Conservation (phyloP, 1,140 invertebrate species). For the Pachypeltis micranthus region DNA sequence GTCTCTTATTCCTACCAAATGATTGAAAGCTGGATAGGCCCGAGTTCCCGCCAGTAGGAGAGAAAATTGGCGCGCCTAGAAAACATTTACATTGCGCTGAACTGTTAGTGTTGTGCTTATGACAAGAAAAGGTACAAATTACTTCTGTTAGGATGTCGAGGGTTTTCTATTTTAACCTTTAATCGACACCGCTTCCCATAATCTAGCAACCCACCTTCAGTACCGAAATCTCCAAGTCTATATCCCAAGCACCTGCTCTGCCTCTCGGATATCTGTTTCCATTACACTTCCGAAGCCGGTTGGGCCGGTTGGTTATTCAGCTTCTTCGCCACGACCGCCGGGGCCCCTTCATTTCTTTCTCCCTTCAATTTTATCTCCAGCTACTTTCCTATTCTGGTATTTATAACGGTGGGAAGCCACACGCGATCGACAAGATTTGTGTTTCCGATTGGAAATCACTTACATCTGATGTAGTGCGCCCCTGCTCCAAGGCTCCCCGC, state of each 20-base stretch:
- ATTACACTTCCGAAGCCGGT: background rate
- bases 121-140: too few relatives aligned
- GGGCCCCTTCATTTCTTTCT: background rate
- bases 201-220: background rate
- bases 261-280: conserved; percentile 3
- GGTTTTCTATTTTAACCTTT: too few relatives aligned
- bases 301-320: background rate
- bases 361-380: background rate
- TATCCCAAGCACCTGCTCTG: conserved; percentile 1
- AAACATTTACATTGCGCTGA: too few relatives aligned
- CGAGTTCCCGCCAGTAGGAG: too few relatives aligned
- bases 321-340: background rate
- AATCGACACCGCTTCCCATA: background rate
- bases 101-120: too few relatives aligned
- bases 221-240: background rate
- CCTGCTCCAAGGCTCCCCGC: too few relatives aligned
- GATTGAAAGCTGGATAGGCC: too few relatives aligned
- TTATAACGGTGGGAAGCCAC: background rate
- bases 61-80: too few relatives aligned
- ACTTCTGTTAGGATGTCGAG: too few relatives aligned
- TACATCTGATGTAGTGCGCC: conserved; percentile 1
- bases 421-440: background rate
- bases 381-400: conserved; percentile 6
- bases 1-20: too few relatives aligned
- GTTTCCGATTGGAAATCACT: background rate